phyloP scores from a whole-genome alignment of 2,797 vertebrate genomes.

The Lindbergichthys nudifrons region DNA sequence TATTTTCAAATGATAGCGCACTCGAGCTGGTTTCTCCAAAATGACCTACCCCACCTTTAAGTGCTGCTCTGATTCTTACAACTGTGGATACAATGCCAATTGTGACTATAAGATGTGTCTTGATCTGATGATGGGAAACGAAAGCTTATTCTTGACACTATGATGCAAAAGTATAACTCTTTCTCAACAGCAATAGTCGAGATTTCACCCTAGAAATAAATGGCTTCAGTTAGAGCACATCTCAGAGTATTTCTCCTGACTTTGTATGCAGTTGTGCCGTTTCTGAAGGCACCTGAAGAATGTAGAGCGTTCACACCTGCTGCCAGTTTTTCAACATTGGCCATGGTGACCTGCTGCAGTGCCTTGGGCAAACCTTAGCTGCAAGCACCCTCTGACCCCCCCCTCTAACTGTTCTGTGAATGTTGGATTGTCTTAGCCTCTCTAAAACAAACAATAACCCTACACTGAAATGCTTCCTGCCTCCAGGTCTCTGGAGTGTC shows the following conservation, averaged over 20 bases:
- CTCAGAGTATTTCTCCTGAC: neutral
- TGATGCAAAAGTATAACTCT: too few species aligned
- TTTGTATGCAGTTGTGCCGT: neutral
- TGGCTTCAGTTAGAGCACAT: neutral
- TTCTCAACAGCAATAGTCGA: neutral
- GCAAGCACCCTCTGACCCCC: neutral
- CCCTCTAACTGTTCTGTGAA: neutral
- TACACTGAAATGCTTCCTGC: neutral
- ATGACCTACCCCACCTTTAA: neutral
- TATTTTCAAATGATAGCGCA: too few species aligned
- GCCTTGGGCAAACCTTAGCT: neutral
- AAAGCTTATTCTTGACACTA: neutral
- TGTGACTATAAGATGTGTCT: neutral
- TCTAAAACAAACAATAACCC: neutral
- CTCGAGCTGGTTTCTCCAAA: too few species aligned
- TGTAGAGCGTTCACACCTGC: constrained; percentile 6
- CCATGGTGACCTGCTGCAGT: neutral
- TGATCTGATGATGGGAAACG: constrained; percentile 1
- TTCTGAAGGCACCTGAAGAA: neutral
- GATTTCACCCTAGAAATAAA: neutral
- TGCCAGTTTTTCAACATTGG: neutral
- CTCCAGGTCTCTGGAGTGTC: neutral
- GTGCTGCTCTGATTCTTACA: neutral
- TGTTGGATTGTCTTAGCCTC: neutral
- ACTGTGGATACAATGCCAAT: neutral